Evolutionary conservation across 2,888 invertebrate species (phyloP).

Genomic region (Ennomos quercinarius): DNA sequence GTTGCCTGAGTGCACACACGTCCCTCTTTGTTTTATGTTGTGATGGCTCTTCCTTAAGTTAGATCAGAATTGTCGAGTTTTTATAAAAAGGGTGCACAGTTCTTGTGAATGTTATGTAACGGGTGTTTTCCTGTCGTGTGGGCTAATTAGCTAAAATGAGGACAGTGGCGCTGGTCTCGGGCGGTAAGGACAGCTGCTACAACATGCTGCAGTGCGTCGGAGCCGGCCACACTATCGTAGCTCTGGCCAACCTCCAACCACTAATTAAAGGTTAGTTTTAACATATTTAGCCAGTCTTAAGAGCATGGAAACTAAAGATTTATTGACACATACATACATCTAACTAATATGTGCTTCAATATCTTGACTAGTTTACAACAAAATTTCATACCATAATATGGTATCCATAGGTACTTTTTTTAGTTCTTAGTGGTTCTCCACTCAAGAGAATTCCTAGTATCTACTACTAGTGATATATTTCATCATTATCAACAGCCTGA

Average conservation of each 20-base stretch:
- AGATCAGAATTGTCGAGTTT: conserved; percentile 65
- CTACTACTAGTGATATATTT: too few species aligned
- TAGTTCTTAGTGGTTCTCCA: too few species aligned
- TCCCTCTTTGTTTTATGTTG: conserved; percentile 25
- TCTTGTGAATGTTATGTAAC: conserved; percentile 81
- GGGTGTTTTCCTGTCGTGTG: conserved; percentile 59
- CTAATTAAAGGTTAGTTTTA: conserved; percentile 88
- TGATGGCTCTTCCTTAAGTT: conserved; percentile 63
- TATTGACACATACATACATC: too few species aligned
- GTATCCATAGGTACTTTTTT: too few species aligned
- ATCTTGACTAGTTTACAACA: too few species aligned
- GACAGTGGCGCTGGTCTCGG: conserved; percentile 96
- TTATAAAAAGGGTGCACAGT: conserved; percentile 63
- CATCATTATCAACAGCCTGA: too few species aligned
- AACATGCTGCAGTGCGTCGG: conserved; percentile 99
- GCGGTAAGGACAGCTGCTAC: conserved; percentile 99
- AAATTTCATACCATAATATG: too few species aligned
- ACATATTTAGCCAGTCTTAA: not conserved
- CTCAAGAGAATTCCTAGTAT: too few species aligned
- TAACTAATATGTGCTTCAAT: too few species aligned
- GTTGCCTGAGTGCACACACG: conserved; percentile 11
- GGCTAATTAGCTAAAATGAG: conserved; percentile 87
- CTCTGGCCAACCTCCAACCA: conserved; percentile 97
- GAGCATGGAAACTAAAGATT: too few species aligned
- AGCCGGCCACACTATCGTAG: conserved; percentile 97